Base-by-base conservation (phyloP, 2,797 vertebrate species). In the Sebastiscus tertius region DNA sequence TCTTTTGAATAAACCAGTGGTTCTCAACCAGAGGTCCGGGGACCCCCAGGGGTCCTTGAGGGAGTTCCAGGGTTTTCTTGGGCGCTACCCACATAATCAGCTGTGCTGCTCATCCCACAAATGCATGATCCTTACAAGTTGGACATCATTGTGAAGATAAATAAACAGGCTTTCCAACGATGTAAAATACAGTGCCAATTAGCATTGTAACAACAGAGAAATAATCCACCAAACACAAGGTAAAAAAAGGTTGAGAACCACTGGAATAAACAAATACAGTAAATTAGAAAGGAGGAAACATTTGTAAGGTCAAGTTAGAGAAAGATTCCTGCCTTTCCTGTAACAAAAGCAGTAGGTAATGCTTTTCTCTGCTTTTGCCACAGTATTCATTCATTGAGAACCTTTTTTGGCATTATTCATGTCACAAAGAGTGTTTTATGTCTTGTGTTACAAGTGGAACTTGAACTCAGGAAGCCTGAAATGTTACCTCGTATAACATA, bases 371-470 rank as follows among this genome's bases (percentile, higher is more conserved):
- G 14, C 14, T 59, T 68, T 58, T 46, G 18, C 26, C 13, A 39
- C 36, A 34, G 27, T 36, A 31, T 62, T 78, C 52, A 81, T 69
- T 70, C 67, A 27, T 6, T 27, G 24, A 49, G 12, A 72, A 58
- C 54, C 69, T 2, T n/a, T 46, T 58, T 18, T 42, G 33, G 14
- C 60, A 20, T 64, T 49, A 72, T 79, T 68, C 52, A 56, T 58
- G 54, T 80, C 22, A 81, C 75, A 88, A 80, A 88, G 72, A 75
- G 14, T 42, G 58, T 76, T 78, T 78, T 79, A 56, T 86, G 61
- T 82, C 61, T 75, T 24, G 5, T 77, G 27, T 81, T 79, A 81
- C 70, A 46, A 34, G 3, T 34, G 86, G 55, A 83, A 67, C 70
- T 61, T 14, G 70, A 33, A 34, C 66, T 83, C 68, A 49, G 65